Evolutionary conservation across 2,113 vertebrate genomes (phyloP).

Genomic region (Bubo blakistoni): DNA sequence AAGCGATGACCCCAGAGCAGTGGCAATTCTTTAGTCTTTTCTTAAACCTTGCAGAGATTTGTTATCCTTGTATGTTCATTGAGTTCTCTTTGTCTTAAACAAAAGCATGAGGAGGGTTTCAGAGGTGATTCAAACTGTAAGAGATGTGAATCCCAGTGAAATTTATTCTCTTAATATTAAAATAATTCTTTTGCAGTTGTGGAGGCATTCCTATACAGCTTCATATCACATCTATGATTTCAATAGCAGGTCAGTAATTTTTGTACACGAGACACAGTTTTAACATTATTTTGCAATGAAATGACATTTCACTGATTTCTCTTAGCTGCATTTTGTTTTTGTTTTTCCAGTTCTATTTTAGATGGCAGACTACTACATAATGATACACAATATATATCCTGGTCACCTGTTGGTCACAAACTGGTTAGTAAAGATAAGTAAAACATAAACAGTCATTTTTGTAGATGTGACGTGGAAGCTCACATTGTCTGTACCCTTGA

Average conservation of each 20-base stretch:
- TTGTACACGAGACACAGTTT: neutral
- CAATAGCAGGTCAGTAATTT: slow-evolving; percentile 66
- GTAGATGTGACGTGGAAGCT: neutral
- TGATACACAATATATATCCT: slow-evolving; percentile 72
- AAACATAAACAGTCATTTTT: neutral
- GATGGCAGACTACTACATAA: slow-evolving; percentile 50
- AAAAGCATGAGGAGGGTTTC: neutral
- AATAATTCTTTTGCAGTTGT: slow-evolving; percentile 71
- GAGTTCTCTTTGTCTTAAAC: neutral
- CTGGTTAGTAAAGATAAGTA: slow-evolving; percentile 71
- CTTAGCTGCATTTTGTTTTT: slow-evolving; percentile 23
- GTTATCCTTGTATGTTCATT: neutral
- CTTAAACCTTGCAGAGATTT: neutral
- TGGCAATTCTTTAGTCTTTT: neutral
- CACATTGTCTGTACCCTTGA: neutral
- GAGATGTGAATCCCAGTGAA: neutral
- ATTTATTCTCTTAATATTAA: neutral
- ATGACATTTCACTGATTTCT: neutral
- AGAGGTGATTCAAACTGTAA: neutral
- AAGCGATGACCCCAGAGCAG: neutral
- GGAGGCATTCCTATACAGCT: slow-evolving; percentile 80
- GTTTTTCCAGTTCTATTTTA: slow-evolving; percentile 57
- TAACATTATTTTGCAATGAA: neutral
- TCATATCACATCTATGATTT: slow-evolving; percentile 77
- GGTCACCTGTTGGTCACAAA: slow-evolving; percentile 79